A percentile compares a stretch with the other conserved stretches of the same genome.
Conservation (phyloP, 1,140 invertebrate genomes). For the Trachymyrmex cornetzi region DNA sequence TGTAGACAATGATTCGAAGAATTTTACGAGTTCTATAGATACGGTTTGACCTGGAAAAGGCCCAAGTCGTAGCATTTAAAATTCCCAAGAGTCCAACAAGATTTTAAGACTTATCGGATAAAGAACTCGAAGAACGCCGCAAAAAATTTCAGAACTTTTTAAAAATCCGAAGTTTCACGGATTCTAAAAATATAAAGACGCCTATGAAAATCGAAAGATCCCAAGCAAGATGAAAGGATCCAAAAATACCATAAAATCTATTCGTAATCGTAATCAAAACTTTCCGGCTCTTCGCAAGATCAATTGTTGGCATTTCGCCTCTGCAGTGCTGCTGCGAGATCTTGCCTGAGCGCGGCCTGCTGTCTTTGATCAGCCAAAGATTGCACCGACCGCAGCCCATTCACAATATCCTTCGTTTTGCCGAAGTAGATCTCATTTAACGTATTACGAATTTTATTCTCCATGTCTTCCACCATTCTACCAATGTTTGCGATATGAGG, state of each 20-base stretch:
- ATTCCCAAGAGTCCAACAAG: constrained; percentile 34
- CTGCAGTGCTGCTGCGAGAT: constrained; percentile 94
- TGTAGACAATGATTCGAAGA: constrained; percentile 37
- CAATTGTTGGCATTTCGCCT: constrained; percentile 90
- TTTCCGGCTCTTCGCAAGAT: constrained; percentile 80
- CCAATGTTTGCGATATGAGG: constrained; percentile 99
- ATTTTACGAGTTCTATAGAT: constrained; percentile 41
- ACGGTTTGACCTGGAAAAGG: constrained; percentile 25
- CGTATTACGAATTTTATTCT: constrained; percentile 99
- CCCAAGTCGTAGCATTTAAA: constrained; percentile 21
- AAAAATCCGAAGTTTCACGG: constrained; percentile 18
- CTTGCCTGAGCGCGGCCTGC: constrained; percentile 94
- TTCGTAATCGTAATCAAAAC: constrained; percentile 81
- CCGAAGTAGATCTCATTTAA: constrained; percentile 99
- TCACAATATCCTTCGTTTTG: constrained; percentile 99
- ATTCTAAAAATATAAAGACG: constrained; percentile 55
- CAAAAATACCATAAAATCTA: constrained; percentile 57
- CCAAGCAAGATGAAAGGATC: constrained; percentile 39
- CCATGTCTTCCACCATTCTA: constrained; percentile 98
- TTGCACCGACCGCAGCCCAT: constrained; percentile 96
- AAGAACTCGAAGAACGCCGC: constrained; percentile 4
- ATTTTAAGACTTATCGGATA: constrained; percentile 17
- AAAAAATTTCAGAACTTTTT: constrained; percentile 39
- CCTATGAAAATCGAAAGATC: constrained; percentile 52
- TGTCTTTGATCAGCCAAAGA: constrained; percentile 94